Evolutionary conservation across 2,888 invertebrate species (phyloP), one percentile per base, ranked within the genome.

Genomic region (Diaperis boleti): DNA sequence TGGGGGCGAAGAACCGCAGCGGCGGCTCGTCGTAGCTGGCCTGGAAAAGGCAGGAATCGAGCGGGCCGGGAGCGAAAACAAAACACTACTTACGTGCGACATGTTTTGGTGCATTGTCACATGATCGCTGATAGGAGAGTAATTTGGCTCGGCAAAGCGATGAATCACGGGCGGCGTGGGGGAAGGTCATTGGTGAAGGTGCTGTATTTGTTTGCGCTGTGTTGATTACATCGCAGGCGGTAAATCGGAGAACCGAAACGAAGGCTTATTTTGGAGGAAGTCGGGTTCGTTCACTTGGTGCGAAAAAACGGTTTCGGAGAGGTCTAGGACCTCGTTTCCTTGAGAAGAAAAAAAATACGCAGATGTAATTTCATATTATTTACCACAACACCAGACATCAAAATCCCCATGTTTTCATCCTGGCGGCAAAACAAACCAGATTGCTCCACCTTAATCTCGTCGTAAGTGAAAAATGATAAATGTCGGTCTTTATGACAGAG

Each of bases 1-100:
- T 96, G 26, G 94, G 89, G 64, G 86, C 87, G 81, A 96, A 94
- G 85, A 96, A 95, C 71, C 90, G 87, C 74, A 95, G 81, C 0
- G 95, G 94, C 2, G 94, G 93, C 1, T 90, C 88, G 68, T 89
- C 88, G 1, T 90, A 88, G 66, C 85, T 47, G 55, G 85, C 84
- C 18, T 17, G 18, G 15, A 41, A 41, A 13, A 7, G 3, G 18
- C 41, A 11, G 10, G 11, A 15, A 8, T 14, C 39, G 8, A n/a
- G n/a, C n/a, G n/a, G n/a, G n/a, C n/a, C n/a, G n/a, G n/a, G n/a
- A n/a, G n/a, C n/a, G n/a, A n/a, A n/a, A 26, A 26, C 26, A 26
- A 26, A 26, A 26, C 26, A 26, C 33, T 33, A 33, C 33, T n/a
- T 33, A 33, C 33, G 33, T 13, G n/a, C 13, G 33, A 33, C 33